phyloP scores from a whole-genome alignment of 2,888 invertebrate species.

The Dasypolia templi region DNA sequence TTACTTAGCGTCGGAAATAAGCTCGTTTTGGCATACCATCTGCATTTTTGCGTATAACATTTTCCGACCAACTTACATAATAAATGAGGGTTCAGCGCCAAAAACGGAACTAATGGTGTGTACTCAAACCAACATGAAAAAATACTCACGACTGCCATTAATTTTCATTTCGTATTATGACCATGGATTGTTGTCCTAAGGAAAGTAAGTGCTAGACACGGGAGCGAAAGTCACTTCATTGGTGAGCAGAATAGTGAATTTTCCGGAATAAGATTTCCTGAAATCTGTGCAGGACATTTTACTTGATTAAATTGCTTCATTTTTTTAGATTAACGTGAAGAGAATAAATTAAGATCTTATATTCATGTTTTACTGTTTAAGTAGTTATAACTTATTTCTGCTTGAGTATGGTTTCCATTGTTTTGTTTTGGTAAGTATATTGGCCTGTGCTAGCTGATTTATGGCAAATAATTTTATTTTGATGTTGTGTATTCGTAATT shows the following conservation, averaged over 20 bases:
- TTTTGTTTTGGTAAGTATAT: too few species aligned
- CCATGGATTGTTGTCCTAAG: constrained; percentile 86
- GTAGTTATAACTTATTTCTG: too few species aligned
- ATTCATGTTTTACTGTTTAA: neutral
- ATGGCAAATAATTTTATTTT: too few species aligned
- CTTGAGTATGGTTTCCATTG: too few species aligned
- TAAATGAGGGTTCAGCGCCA: constrained; percentile 87
- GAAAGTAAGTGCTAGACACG: constrained; percentile 75
- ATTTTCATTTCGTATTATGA: constrained; percentile 89
- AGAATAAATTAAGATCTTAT: neutral
- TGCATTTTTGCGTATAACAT: constrained; percentile 80
- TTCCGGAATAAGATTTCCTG: constrained; percentile 58
- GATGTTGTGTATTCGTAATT: too few species aligned
- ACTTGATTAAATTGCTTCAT: constrained; percentile 44
- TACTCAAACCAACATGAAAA: constrained; percentile 90
- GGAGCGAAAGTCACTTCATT: constrained; percentile 71
- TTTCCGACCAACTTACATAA: constrained; percentile 84
- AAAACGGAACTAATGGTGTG: constrained; percentile 89
- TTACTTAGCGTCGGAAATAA: constrained; percentile 68
- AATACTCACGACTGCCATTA: constrained; percentile 88
- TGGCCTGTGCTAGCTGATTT: too few species aligned
- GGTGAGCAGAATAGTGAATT: constrained; percentile 67
- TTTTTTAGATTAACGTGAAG: constrained; percentile 8
- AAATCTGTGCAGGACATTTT: constrained; percentile 52
- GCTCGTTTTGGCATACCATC: constrained; percentile 75